A percentile compares a stretch with the other conserved stretches of the same genome.
Evolutionary conservation across 2,888 invertebrate genomes (phyloP).

Genomic region (Caenorhabditis auriculariae): DNA sequence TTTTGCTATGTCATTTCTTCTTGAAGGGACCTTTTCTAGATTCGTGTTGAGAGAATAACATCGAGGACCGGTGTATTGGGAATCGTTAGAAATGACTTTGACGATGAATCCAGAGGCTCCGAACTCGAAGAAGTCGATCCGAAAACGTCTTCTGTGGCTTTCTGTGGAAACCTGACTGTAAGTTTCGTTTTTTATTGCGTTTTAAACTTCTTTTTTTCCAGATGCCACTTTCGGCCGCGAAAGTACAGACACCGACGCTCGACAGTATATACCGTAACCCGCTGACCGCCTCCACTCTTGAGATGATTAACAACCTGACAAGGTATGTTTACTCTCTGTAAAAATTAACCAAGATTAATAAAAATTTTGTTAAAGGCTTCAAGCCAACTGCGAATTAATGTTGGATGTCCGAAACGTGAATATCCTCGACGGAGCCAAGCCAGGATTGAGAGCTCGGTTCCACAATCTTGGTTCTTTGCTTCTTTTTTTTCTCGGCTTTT

Average conservation of each 20-base stretch:
- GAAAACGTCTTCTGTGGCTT: no score
- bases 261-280: slow-evolving; percentile 18
- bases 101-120: slow-evolving; percentile 2
- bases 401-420: slow-evolving; percentile 10
- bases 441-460: slow-evolving; percentile 11
- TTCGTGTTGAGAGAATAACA: slow-evolving; percentile 23
- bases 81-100: slow-evolving; percentile 2
- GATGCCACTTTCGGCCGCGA: slow-evolving; percentile 14
- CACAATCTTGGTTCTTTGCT: slow-evolving; percentile 4
- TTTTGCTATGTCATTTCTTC: no score
- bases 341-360: no score
- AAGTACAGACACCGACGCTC: slow-evolving; percentile 11
- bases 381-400: slow-evolving; percentile 76
- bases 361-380: slow-evolving; percentile 75
- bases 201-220: slow-evolving; percentile 3
- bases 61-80: slow-evolving; percentile 13
- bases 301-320: slow-evolving; percentile 15
- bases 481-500: neutral
- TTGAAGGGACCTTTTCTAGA: no score
- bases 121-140: slow-evolving; percentile 5
- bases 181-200: no score
- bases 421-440: slow-evolving; percentile 19
- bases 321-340: slow-evolving; percentile 3
- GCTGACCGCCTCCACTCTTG: slow-evolving; percentile 5
- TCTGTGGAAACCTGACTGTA: no score